A percentile compares a stretch with the other conserved stretches of the same genome.
Conservation (phyloP, 2,113 vertebrate genomes). For the Theropithecus gelada region DNA sequence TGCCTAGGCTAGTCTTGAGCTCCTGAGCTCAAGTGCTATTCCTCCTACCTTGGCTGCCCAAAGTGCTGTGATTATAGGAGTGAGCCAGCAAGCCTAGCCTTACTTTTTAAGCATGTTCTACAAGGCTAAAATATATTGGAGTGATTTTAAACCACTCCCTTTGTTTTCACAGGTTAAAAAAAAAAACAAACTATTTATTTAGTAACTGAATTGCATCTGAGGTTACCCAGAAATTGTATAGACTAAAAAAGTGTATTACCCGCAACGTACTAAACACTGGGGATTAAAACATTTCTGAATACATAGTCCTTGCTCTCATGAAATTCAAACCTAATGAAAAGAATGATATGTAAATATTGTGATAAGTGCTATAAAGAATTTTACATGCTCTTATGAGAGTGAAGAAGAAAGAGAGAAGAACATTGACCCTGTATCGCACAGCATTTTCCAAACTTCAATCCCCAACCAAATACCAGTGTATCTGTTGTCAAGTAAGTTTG, state of each 20-base stretch:
- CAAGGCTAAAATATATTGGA: conserved; percentile 19
- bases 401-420: background rate
- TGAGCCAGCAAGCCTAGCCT: too few relatives aligned
- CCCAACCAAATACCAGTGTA: background rate
- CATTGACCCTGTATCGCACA: background rate
- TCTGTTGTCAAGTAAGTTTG: background rate
- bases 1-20: too few relatives aligned
- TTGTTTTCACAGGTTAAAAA: background rate
- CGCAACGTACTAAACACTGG: background rate
- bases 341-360: background rate
- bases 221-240: background rate
- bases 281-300: conserved; percentile 31
- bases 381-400: background rate
- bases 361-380: background rate
- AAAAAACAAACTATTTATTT: background rate
- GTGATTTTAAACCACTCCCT: conserved; percentile 5
- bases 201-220: background rate
- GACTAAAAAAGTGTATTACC: background rate
- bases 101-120: background rate
- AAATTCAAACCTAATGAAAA: conserved; percentile 11
- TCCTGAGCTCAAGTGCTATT: too few relatives aligned
- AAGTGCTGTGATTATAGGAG: too few relatives aligned
- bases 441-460: background rate
- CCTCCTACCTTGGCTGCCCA: too few relatives aligned
- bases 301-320: background rate